Evolutionary conservation across 1,140 invertebrate species (phyloP), one percentile per base, ranked within the genome.

Genomic region (Drosophila nebulosa): DNA sequence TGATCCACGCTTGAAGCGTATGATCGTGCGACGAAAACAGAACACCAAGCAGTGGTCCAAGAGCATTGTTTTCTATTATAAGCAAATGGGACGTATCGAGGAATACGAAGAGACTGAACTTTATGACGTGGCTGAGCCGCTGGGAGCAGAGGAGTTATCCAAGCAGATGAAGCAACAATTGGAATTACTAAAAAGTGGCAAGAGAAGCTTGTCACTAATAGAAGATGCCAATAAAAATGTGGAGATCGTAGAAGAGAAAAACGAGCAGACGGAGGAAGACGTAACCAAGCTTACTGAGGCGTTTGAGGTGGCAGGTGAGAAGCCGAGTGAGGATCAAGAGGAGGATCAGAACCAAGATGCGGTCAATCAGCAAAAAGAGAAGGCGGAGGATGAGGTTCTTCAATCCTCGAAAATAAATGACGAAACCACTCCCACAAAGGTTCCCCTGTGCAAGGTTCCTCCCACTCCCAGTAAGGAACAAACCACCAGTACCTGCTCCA

Each of bases 91-190:
- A 1, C 66, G 69, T 3, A 64, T 76, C 5, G 68, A 75, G 26
- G 83, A 89, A 56, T 71, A 83, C 60, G 77, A 86, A 67, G 85
- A 89, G 69, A 89, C 69, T 36, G 84, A 80, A 55, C 35, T 75
- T 2, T 85, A 78, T n/a, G 78, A 57, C 7, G 73, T 77, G 30
- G 39, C 55, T 0, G 66, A 76, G 39, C 68, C 76, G 3, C 39
- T 78, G 14, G 55, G 21, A 10, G 55, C 70, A 21, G 86, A 83
- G 12, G 90, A 91, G 51, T 39, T 91, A 21, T 74, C 79, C 21
- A 91, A 91, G 52, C 78, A 89, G 46, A 72, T 91, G 76, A 91
- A 91, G 39, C 69, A 91, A 55, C 90, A 91, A 55, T 64, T 91
- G 57, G 86, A 90, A 60, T 42, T 91, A 21, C 65, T 91, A 0